Evolutionary conservation across 1,140 invertebrate species (phyloP), one percentile per base, ranked within the genome.

Genomic region (Parasteatoda tepidariorum): DNA sequence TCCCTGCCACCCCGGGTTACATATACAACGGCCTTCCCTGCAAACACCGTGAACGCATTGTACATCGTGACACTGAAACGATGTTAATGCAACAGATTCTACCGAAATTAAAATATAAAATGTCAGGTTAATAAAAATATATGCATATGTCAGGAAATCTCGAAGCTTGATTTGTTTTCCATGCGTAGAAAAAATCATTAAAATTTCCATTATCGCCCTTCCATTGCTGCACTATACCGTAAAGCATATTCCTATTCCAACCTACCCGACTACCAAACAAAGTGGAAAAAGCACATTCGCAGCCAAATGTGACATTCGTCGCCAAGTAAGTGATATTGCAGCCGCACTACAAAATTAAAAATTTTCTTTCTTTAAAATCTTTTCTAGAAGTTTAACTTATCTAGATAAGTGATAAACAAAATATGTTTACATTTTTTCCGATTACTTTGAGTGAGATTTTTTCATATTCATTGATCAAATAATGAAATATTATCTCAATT

Each of bases 1-100:
- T 61, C 95, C 95, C 89, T 95, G 94, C 96, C 96, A 98, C 67
- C 96, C 96, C 88, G 95, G 94, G 87, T 92, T 92, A 91, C 96
- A 98, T 73, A 94, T 89, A 91, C 96, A 97, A 24, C 91, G 95
- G 86, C 92, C 94, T 91, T 95, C 96, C 88, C 92, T 91, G 92
- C 95, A 97, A 74, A 92, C 89, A 34, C 94, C 94, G 89, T 94
- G 93, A 85, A 92, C 90, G 89, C 93, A 93, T 87, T 86, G 87
- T 83, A 75, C 86, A 76, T 86, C 83, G 64, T 86, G 85, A 83
- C 85, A 87, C 15, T 79, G 41, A 24, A 62, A 84, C 24, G 64
- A 34, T 26, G 48, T 79, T 31, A 70, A 64, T 41, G 78, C 75
- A 28, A 64, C 61, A 59, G 61, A n/a, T 70, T 84, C 71, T 18